A percentile compares a stretch with the other conserved stretches of the same genome.
Conservation (phyloP, 2,888 invertebrate species). For the Mythimna lalbum region DNA sequence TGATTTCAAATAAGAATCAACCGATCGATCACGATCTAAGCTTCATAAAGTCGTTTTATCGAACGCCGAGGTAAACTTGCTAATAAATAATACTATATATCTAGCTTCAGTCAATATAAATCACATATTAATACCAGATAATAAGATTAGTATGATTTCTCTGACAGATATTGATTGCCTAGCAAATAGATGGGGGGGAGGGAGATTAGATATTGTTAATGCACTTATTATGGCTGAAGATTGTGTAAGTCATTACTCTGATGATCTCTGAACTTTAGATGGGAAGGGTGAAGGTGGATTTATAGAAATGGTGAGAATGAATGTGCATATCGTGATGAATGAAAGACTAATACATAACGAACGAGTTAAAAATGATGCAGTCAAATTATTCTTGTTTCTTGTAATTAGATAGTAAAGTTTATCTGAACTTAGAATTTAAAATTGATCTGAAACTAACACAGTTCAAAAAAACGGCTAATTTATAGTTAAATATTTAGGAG, state of each 20-base stretch:
- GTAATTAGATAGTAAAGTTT: no score
- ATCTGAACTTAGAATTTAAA: no score
- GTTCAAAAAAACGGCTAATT: no score
- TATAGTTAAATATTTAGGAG: no score
- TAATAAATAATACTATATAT: conserved; percentile 72
- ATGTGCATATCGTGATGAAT: neutral
- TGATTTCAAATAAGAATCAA: conserved; percentile 57
- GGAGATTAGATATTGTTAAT: conserved; percentile 64
- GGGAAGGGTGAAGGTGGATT: conserved; percentile 22
- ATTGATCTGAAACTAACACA: no score
- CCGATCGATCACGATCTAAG: conserved; percentile 69
- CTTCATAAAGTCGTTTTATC: conserved; percentile 67
- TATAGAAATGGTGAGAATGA: conserved; percentile 1
- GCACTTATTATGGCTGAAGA: conserved; percentile 50
- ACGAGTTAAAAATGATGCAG: neutral
- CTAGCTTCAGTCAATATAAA: conserved; percentile 75
- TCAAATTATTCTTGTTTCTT: neutral
- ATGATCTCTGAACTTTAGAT: conserved; percentile 22
- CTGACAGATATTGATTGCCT: conserved; percentile 79
- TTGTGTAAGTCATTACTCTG: conserved; percentile 28
- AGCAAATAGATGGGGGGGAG: conserved; percentile 51
- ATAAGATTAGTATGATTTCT: conserved; percentile 75
- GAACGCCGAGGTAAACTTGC: conserved; percentile 61
- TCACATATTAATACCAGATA: conserved; percentile 80
- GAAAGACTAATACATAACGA: neutral